These are phyloP conservation scores for Clarias platycephalus DNA, from an alignment of 2,797 vertebrate genomes.

Conservation along the genomic window DNA sequence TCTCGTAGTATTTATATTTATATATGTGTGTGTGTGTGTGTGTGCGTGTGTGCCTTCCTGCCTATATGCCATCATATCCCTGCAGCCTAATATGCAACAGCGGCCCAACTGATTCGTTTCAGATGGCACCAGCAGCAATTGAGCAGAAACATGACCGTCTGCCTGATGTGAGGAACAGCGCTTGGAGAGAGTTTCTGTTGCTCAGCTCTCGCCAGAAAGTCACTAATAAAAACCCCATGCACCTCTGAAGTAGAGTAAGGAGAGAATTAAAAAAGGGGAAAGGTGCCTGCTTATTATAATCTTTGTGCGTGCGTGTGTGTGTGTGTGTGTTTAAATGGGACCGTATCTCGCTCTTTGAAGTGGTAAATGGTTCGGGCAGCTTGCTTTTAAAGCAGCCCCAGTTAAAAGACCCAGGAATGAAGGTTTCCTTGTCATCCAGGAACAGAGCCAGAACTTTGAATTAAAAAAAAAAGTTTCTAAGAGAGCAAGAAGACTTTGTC, in stretches of 20 bases:
- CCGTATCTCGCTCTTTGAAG: slow-evolving; percentile 52
- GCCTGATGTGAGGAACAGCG: slow-evolving; percentile 62
- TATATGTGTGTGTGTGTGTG: slow-evolving; percentile 14
- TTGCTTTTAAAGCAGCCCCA: slow-evolving; percentile 41
- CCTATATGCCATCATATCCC: slow-evolving; percentile 44
- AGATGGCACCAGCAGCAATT: slow-evolving; percentile 57
- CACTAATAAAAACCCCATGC: slow-evolving; percentile 52
- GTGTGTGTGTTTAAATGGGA: slow-evolving; percentile 42
- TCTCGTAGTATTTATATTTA: background rate
- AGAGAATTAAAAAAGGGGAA: slow-evolving; percentile 27
- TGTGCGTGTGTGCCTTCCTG: slow-evolving; percentile 35
- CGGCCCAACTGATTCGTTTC: slow-evolving; percentile 58
- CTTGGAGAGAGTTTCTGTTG: slow-evolving; percentile 61
- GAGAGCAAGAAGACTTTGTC: slow-evolving; percentile 9
- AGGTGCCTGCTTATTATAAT: slow-evolving; percentile 23
- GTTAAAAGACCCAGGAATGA: slow-evolving; percentile 38
- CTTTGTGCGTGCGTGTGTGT: slow-evolving; percentile 37
- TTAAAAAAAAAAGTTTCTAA: background rate
- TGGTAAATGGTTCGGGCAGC: slow-evolving; percentile 45
- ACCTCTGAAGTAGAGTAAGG: slow-evolving; percentile 41
- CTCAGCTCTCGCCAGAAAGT: slow-evolving; percentile 61
- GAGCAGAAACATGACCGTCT: slow-evolving; percentile 59
- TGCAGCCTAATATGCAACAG: slow-evolving; percentile 53
- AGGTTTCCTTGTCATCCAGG: slow-evolving; percentile 30
- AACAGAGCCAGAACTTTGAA: slow-evolving; percentile 22